Evolutionary conservation across 2,113 vertebrate species (phyloP), one percentile per base, ranked within the genome.

Genomic region (Fulmarus glacialis): DNA sequence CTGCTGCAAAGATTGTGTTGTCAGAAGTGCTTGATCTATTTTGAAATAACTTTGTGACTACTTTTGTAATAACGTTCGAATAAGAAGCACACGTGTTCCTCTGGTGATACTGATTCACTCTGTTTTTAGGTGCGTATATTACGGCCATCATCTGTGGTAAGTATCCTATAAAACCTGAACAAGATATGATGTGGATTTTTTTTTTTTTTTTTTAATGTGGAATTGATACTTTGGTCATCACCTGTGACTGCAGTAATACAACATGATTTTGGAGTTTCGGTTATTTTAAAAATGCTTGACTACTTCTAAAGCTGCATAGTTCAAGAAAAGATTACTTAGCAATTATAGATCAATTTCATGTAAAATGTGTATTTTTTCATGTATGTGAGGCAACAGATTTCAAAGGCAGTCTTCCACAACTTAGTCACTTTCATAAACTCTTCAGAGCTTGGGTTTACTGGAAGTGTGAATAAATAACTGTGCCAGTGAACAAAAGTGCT

Each of bases 101-200:
- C 34, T 94, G 38, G 36, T 97, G 70, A 97, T 36, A 12, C 58
- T 70, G 32, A 13, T 85, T 91, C 40, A 11, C 60, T 96, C 20
- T 95, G 4, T 64, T 94, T 97, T 43, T 66, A 97, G 97, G 89
- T 96, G 34, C 15, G 1, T 95, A 91, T 62, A 8, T 96, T 29
- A 87, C 20, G 1, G 82, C 50, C 70, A 77, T 91, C 87, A 88
- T 97, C 48, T 87, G 68, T 82, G 89, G 97, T 97, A 73, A 97
- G 97, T 97, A 12, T 71, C 50, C 22, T 34, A 6, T 8, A 16
- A 93, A 87, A 50, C 9, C 19, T 47, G 15, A 72, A 29, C 12
- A 13, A 81, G 38, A 55, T 19, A 5, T 0, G 0, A 4, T 32
- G 16, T 15, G 19, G 45, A 4, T 27, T 40, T 3, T 4, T 3